Evolutionary conservation across 2,797 vertebrate genomes (phyloP).

Genomic region (Agapornis canus): DNA sequence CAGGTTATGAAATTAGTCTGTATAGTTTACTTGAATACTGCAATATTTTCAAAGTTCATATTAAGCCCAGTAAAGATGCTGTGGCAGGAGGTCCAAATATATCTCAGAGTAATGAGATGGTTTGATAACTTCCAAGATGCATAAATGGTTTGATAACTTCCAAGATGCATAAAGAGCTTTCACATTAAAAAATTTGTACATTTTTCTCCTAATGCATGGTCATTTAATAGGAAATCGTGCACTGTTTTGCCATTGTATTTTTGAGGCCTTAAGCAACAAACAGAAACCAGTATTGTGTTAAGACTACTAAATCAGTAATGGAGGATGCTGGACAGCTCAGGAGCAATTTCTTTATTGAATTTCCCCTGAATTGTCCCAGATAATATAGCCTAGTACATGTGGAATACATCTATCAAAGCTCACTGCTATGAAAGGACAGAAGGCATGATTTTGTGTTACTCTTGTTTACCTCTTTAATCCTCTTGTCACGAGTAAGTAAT

Average conservation of each 20-base stretch:
- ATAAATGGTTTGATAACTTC: background rate
- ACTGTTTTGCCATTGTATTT: background rate
- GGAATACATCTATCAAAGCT: constrained; percentile 5
- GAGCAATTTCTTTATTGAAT: constrained; percentile 29
- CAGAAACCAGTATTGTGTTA: background rate
- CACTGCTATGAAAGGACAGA: background rate
- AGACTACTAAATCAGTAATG: background rate
- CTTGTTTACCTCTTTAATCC: background rate
- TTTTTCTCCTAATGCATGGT: background rate
- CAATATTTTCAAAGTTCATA: background rate
- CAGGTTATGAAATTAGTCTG: background rate
- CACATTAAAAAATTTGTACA: background rate
- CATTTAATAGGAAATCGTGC: background rate
- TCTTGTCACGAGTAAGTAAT: background rate
- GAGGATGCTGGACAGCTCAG: background rate
- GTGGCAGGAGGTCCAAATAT: background rate
- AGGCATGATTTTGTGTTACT: background rate
- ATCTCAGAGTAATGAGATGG: background rate
- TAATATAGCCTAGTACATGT: background rate
- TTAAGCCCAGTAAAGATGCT: background rate
- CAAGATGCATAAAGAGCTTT: background rate
- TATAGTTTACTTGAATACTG: background rate
- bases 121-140: background rate
- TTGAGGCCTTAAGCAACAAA: background rate
- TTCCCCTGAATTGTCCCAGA: background rate